These are phyloP conservation scores for Gortyna flavago DNA, from an alignment of 2,888 invertebrate species.

Conservation along the genomic window DNA sequence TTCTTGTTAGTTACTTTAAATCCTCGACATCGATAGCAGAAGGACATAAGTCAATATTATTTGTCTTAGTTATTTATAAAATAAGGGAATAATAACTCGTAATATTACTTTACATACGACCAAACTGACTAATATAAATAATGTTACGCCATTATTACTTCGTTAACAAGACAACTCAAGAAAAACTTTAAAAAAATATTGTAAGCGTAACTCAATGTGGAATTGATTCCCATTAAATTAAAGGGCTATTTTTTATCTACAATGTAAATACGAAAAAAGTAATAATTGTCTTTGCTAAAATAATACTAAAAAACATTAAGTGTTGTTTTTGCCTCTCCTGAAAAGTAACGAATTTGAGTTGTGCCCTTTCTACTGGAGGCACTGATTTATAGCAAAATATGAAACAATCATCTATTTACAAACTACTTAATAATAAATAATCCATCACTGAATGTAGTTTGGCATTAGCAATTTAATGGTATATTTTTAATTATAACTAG, in stretches of 20 bases:
- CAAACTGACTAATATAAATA: not conserved
- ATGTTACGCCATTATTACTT: constrained; percentile 4
- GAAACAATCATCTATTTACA: too few species aligned
- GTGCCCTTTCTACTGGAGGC: not conserved
- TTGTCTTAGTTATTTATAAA: not conserved
- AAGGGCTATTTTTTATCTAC: not conserved
- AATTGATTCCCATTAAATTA: not conserved
- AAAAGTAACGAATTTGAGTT: constrained; percentile 3
- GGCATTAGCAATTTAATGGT: too few species aligned
- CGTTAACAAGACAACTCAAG: too few species aligned
- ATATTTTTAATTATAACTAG: too few species aligned
- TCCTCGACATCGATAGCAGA: not conserved
- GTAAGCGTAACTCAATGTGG: not conserved
- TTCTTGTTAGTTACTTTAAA: too few species aligned
- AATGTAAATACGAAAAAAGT: not conserved
- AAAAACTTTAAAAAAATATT: too few species aligned
- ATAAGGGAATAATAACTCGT: constrained; percentile 1
- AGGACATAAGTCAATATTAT: not conserved
- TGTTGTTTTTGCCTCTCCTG: not conserved
- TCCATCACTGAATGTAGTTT: too few species aligned
- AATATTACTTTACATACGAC: not conserved
- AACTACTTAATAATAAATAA: too few species aligned
- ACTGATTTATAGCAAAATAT: too few species aligned
- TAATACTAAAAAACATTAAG: not conserved
- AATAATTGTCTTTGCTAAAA: not conserved